Conservation (phyloP, 2,888 invertebrate genomes). For the Protophormia terraenovae region DNA sequence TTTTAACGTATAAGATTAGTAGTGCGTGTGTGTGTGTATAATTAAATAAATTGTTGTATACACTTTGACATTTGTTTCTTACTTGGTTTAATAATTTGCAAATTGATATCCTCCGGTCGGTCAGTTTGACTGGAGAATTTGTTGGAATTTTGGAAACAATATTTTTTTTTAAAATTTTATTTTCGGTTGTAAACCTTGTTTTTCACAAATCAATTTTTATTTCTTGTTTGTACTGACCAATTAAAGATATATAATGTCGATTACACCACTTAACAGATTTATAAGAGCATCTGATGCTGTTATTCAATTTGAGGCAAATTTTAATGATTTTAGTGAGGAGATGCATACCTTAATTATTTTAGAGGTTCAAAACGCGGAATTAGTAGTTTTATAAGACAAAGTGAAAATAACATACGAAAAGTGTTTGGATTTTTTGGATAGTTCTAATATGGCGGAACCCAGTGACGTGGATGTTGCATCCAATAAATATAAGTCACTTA, state of each 20-base stretch:
- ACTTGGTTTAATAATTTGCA: too few relatives aligned
- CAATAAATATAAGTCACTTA: background rate
- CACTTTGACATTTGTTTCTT: too few relatives aligned
- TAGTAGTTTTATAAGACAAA: background rate
- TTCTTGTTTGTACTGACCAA: background rate
- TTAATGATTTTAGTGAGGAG: background rate
- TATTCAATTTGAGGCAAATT: background rate
- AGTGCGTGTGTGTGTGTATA: too few relatives aligned
- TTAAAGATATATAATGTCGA: background rate
- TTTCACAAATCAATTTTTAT: background rate
- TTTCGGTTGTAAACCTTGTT: background rate
- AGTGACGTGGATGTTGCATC: background rate
- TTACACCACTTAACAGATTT: too few relatives aligned
- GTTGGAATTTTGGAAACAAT: background rate
- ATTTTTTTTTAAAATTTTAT: background rate
- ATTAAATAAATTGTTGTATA: too few relatives aligned
- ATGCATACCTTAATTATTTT: too few relatives aligned
- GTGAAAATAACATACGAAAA: background rate
- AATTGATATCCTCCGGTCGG: background rate
- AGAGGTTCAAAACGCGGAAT: background rate
- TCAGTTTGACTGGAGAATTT: background rate
- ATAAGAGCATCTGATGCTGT: background rate
- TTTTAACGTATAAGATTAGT: too few relatives aligned
- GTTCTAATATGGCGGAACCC: background rate
- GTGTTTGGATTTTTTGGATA: too few relatives aligned